A percentile compares a stretch with the other conserved stretches of the same genome.
phyloP scores from a whole-genome alignment of 1,140 invertebrate genomes.

The Anoplolepis gracilipes region DNA sequence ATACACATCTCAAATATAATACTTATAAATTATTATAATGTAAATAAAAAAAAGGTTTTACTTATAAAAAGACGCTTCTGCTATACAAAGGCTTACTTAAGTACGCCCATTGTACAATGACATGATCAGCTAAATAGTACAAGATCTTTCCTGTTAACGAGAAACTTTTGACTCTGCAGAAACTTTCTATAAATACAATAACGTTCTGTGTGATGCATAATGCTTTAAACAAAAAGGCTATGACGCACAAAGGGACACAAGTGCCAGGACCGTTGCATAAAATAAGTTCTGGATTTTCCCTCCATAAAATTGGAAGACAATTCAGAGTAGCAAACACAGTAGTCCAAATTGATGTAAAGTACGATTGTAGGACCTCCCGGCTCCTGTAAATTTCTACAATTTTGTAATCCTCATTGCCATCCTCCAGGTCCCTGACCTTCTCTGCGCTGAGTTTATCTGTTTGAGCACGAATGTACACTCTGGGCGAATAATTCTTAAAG shows the following conservation, averaged over 20 bases:
- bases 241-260: constrained; percentile 94
- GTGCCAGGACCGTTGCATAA: constrained; percentile 98
- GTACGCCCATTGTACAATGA: constrained; percentile 96
- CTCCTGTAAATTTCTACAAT: constrained; percentile 92
- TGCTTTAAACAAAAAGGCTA: constrained; percentile 89
- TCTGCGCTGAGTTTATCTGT: constrained; percentile 91
- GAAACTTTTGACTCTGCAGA: constrained; percentile 95
- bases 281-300: constrained; percentile 91
- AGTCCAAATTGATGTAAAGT: constrained; percentile 91
- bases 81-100: constrained; percentile 76
- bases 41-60: constrained; percentile 65
- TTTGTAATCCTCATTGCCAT: constrained; percentile 82
- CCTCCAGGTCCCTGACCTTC: constrained; percentile 88
- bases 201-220: constrained; percentile 89
- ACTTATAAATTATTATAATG: constrained; percentile 35
- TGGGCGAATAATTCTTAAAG: constrained; percentile 88
- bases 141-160: constrained; percentile 96
- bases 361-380: constrained; percentile 95
- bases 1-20: background rate
- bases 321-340: constrained; percentile 90
- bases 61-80: constrained; percentile 75
- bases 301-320: constrained; percentile 90
- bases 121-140: constrained; percentile 92
- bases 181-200: constrained; percentile 97
- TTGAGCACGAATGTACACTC: constrained; percentile 92